A percentile compares a stretch with the other conserved stretches of the same genome.
Evolutionary conservation across 2,113 vertebrate genomes (phyloP).

Genomic region (Clarias magur): DNA sequence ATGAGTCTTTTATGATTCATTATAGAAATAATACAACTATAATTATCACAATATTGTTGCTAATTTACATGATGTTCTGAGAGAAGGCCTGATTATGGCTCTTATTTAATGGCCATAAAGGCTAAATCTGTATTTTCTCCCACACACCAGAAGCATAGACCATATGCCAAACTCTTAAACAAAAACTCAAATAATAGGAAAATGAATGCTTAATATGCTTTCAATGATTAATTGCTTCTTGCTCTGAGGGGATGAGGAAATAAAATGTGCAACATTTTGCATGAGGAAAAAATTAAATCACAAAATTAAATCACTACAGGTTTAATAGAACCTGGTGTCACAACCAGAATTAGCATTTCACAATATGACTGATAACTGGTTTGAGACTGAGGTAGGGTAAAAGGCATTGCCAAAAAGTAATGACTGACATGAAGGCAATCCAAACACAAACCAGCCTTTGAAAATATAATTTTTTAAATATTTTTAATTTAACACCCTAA

Average conservation of each 20-base stretch:
- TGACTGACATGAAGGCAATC: neutral
- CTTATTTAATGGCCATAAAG: neutral
- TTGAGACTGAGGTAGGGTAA: neutral
- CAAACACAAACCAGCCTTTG: neutral
- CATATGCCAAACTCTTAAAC: neutral
- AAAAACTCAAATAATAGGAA: neutral
- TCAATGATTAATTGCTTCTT: neutral
- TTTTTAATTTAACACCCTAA: neutral
- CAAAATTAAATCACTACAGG: neutral
- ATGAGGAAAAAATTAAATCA: too few relatives aligned
- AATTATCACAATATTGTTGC: neutral
- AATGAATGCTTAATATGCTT: neutral
- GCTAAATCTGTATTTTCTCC: neutral
- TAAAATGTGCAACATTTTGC: neutral
- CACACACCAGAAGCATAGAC: neutral
- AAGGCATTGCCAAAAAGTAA: neutral
- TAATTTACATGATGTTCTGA: neutral
- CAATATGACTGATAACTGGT: neutral
- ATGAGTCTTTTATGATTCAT: neutral
- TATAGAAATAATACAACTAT: neutral
- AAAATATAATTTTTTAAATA: neutral
- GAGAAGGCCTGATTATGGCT: neutral
- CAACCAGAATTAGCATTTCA: neutral
- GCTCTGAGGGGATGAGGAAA: neutral
- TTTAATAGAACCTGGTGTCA: neutral